Percentiles rank a stretch among this genome's conserved stretches.
phyloP scores from a whole-genome alignment of 1,140 invertebrate species.

The Philopotamus ludificatus region DNA sequence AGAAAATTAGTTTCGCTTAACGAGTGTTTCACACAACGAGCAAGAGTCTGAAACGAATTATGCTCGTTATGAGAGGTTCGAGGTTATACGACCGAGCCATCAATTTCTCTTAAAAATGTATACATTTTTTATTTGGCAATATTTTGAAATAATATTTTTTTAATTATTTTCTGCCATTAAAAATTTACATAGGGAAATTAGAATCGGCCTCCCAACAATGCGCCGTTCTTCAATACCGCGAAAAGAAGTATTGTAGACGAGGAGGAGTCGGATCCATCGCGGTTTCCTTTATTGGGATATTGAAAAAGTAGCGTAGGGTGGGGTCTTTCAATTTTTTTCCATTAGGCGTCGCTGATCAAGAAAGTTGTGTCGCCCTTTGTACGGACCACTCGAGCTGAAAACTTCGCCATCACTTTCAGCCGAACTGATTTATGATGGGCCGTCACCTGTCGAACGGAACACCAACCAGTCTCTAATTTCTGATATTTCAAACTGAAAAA shows the following conservation, averaged over 20 bases:
- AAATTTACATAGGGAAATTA: not conserved
- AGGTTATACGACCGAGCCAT: no score
- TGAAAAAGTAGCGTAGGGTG: not conserved
- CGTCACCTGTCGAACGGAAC: conserved; percentile 3
- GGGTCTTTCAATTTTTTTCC: conserved; percentile 5
- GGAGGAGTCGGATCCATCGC: not conserved
- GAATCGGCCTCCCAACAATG: not conserved
- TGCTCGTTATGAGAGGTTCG: no score
- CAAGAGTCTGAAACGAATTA: no score
- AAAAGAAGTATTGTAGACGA: not conserved
- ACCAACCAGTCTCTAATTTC: not conserved
- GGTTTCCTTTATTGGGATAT: not conserved
- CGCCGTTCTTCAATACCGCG: not conserved
- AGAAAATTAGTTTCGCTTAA: not conserved
- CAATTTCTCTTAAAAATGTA: not conserved
- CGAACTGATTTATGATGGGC: conserved; percentile 2
- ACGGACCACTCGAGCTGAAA: not conserved
- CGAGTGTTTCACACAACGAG: not conserved
- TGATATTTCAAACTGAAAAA: no score
- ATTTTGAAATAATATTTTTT: not conserved
- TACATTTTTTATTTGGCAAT: not conserved
- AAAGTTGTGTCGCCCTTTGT: not conserved
- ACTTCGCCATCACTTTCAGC: not conserved
- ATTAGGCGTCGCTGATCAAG: conserved; percentile 1
- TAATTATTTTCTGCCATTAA: not conserved